Conservation (phyloP, 2,113 vertebrate genomes). For the Albula goreensis region DNA sequence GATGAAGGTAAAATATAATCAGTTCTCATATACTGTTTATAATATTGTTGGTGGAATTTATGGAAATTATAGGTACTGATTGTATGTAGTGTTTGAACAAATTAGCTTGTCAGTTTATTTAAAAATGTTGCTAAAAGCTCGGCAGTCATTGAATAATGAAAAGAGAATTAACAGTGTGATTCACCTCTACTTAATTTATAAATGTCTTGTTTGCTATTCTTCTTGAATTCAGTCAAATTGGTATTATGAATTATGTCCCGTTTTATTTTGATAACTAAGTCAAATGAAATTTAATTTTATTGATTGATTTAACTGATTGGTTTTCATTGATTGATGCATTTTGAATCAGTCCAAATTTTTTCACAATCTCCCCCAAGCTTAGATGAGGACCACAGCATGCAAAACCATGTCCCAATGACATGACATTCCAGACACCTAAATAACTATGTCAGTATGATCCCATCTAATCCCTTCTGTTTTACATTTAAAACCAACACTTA, state of each 20-base stretch:
- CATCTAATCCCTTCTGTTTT: constrained; percentile 64
- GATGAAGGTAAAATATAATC: not conserved
- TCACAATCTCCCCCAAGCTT: not conserved
- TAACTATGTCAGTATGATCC: constrained; percentile 47
- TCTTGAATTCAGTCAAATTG: constrained; percentile 62
- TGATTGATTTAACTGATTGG: not conserved
- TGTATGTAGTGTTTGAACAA: not conserved
- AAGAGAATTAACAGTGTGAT: not conserved
- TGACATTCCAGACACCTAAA: constrained; percentile 51
- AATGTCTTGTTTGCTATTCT: constrained; percentile 27
- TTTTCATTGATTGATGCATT: not conserved
- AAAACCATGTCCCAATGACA: constrained; percentile 49
- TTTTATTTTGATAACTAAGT: not conserved
- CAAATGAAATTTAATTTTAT: not conserved
- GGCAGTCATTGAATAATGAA: too few species aligned
- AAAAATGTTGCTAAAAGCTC: too few species aligned
- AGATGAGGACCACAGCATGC: constrained; percentile 39
- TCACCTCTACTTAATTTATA: not conserved
- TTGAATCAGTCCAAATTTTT: not conserved
- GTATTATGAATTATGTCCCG: constrained; percentile 43
- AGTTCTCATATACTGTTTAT: not conserved
- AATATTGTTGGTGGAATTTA: not conserved
- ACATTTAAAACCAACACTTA: constrained; percentile 54
- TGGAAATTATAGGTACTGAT: too few species aligned
- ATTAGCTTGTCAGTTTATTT: too few species aligned